Base-by-base conservation (phyloP, 1,140 invertebrate genomes). In the Argopecten irradians region DNA sequence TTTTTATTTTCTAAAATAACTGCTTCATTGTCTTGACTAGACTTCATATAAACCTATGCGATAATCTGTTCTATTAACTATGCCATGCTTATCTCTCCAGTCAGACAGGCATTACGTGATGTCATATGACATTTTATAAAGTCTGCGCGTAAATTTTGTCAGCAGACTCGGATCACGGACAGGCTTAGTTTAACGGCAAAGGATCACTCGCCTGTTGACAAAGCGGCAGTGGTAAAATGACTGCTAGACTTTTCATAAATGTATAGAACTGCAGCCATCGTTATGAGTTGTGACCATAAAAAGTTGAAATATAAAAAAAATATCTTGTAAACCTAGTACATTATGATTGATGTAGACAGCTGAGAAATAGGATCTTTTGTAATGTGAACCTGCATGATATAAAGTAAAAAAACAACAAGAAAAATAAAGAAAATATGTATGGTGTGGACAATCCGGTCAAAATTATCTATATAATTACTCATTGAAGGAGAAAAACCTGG, bases 51-150 rank as follows among this genome's bases (percentile, higher is more conserved):
- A 16, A n/a, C 5, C 28, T 22, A 28, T 28, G 28, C 22, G 19
- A 28, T 71, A n/a, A 71, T n/a, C 55, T 71, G 8, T 71, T 71
- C 55, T 71, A 71, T n/a, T 71, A 71, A 71, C n/a, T n/a, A 71
- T 71, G 55, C 28, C 55, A 71, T 71, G 22, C n/a, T 71, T 71
- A 71, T 71, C 55, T 22, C n/a, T 8, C n/a, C 43, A 46, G 19
- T 46, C 43, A 46, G 3, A 1, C 55, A 71, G 55, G 28, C 22
- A n/a, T 71, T 71, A 71, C 22, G 5, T 71, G 14, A 46, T 71
- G 55, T n/a, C 55, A 71, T 71, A 16, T 2, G 55, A 28, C 22
- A 28, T 71, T 28, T 71, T 1, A 71, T 71, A 71, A 71, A 11
- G 5, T 5, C 22, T 28, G 13, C 55, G 55, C n/a, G n/a, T 71